A percentile compares a stretch with the other conserved stretches of the same genome.
These are phyloP conservation scores for Neoaliturus tenellus DNA, from an alignment of 2,888 invertebrate species.

Conservation along the genomic window DNA sequence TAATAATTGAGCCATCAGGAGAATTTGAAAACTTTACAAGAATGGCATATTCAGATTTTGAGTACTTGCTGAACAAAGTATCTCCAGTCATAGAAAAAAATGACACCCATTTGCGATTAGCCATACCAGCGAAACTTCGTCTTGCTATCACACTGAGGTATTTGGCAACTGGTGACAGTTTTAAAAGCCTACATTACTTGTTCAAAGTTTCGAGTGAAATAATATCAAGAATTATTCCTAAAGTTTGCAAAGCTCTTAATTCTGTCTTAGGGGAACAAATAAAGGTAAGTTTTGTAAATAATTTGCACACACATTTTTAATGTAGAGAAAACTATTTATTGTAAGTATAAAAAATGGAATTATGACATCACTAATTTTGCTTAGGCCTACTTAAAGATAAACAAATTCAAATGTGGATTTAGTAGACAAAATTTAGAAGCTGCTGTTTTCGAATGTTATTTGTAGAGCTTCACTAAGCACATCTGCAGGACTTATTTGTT, in stretches of 20 bases:
- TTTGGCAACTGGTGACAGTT: conserved; percentile 51
- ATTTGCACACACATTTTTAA: conserved; percentile 13
- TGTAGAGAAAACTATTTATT: neutral
- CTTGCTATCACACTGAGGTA: conserved; percentile 31
- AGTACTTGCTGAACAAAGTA: conserved; percentile 50
- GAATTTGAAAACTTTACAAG: conserved; percentile 52
- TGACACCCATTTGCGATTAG: conserved; percentile 28
- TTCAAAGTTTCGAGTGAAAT: conserved; percentile 51
- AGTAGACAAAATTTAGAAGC: neutral
- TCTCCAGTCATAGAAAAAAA: conserved; percentile 40
- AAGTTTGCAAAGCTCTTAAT: conserved; percentile 35
- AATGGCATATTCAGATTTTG: conserved; percentile 43
- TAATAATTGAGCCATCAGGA: conserved; percentile 40
- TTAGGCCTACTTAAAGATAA: neutral
- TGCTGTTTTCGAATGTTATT: no score
- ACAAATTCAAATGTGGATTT: neutral
- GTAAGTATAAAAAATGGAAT: neutral
- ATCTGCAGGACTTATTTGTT: no score
- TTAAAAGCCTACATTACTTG: conserved; percentile 46
- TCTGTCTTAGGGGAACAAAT: conserved; percentile 32
- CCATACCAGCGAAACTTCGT: conserved; percentile 48
- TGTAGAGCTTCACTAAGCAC: no score
- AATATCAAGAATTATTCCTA: conserved; percentile 45
- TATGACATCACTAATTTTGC: no score
- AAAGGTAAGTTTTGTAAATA: conserved; percentile 42